Conservation (phyloP, 2,113 vertebrate species). For the Mugil cephalus region DNA sequence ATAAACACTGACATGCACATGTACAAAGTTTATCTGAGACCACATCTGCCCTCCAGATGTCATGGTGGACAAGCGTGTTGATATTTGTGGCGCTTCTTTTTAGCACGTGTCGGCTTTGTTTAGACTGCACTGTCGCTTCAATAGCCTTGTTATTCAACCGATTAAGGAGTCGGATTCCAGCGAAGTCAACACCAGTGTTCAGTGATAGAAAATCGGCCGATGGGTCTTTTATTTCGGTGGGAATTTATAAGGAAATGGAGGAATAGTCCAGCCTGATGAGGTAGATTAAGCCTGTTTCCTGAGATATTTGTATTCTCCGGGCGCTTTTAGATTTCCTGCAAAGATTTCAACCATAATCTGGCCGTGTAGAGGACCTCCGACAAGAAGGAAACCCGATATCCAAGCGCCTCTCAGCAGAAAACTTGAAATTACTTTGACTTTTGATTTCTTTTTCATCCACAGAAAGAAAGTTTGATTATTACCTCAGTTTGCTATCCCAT, state of each 20-base stretch:
- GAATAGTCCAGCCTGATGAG: conserved; percentile 13
- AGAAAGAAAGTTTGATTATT: conserved; percentile 27
- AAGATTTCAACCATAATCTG: conserved; percentile 37
- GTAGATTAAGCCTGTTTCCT: conserved; percentile 42
- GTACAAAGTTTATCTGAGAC: conserved; percentile 22
- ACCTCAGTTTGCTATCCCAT: conserved; percentile 26
- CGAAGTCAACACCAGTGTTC: background rate
- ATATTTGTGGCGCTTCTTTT: conserved; percentile 14
- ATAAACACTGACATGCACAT: conserved; percentile 27
- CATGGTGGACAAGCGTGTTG: conserved; percentile 31
- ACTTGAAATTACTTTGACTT: conserved; percentile 28
- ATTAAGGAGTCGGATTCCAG: conserved; percentile 39
- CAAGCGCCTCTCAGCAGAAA: background rate
- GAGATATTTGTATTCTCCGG: conserved; percentile 40
- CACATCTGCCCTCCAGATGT: conserved; percentile 70
- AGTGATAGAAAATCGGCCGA: conserved; percentile 11
- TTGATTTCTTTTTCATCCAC: conserved; percentile 30
- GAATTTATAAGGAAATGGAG: conserved; percentile 29
- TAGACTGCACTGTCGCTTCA: conserved; percentile 7
- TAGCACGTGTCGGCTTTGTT: conserved; percentile 12
- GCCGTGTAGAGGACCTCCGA: background rate
- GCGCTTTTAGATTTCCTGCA: conserved; percentile 34
- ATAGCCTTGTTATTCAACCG: conserved; percentile 14
- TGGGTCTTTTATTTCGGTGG: background rate
- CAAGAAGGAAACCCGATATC: background rate